Evolutionary conservation across 2,797 vertebrate genomes (phyloP).

Genomic region (Sebastes hubbsi): DNA sequence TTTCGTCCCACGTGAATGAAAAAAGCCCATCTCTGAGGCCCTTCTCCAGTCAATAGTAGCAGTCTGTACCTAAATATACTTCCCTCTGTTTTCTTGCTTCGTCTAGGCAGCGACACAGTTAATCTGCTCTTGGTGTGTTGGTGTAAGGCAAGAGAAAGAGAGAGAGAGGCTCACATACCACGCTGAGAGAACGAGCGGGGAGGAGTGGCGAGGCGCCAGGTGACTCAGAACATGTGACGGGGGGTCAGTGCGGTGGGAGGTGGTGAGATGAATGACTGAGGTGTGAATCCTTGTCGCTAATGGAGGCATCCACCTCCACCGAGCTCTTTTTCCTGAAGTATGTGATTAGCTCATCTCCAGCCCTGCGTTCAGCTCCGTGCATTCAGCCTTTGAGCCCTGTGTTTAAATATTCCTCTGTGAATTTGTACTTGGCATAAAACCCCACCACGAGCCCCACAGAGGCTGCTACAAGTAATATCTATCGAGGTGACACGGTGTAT

Average conservation of each 20-base stretch:
- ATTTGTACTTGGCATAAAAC: background rate
- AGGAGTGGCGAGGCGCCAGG: constrained; percentile 58
- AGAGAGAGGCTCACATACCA: constrained; percentile 38
- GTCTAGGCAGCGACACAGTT: constrained; percentile 60
- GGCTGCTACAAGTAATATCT: background rate
- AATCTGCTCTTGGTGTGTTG: constrained; percentile 41
- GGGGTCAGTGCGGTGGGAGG: constrained; percentile 76
- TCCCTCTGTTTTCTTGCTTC: constrained; percentile 41
- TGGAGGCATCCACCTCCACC: constrained; percentile 70
- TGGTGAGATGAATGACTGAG: constrained; percentile 75
- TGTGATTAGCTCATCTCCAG: constrained; percentile 49
- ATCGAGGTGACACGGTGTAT: background rate
- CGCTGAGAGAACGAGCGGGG: constrained; percentile 26
- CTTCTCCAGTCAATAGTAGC: constrained; percentile 74
- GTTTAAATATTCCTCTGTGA: constrained; percentile 13
- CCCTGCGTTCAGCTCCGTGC: background rate
- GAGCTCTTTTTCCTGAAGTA: constrained; percentile 34
- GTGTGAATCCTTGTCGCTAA: constrained; percentile 74
- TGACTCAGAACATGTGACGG: constrained; percentile 74
- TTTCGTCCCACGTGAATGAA: constrained; percentile 75
- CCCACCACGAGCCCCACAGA: background rate
- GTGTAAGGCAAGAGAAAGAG: constrained; percentile 8
- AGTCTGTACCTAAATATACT: constrained; percentile 79
- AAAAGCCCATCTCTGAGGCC: constrained; percentile 60
- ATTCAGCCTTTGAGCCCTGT: constrained; percentile 2